phyloP scores from a whole-genome alignment of 2,113 vertebrate genomes.

The Paradisaea rubra region DNA sequence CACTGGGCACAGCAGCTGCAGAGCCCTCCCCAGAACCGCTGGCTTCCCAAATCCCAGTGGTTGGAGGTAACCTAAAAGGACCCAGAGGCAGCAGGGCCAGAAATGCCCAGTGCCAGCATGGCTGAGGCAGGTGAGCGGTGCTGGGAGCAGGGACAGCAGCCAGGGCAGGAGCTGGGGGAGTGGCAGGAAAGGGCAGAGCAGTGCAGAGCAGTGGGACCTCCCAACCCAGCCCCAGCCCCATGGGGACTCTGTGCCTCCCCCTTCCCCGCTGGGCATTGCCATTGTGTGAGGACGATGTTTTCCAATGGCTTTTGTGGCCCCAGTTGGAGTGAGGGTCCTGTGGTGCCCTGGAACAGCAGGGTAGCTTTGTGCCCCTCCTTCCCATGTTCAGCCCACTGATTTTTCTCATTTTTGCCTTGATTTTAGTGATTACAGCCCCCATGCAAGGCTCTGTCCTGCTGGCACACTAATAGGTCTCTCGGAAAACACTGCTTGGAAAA shows the following conservation, averaged over 20 bases:
- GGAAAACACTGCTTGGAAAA: not conserved
- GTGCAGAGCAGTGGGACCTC: not conserved
- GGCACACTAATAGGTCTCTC: not conserved
- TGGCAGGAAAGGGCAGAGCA: not conserved
- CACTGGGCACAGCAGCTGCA: not conserved
- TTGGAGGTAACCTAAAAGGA: not conserved
- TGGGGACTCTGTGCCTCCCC: not conserved
- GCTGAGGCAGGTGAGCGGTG: accelerated
- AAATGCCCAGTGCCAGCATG: accelerated
- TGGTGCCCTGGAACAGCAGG: not conserved
- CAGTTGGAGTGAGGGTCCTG: not conserved
- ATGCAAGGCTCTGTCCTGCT: not conserved
- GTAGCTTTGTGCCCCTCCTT: not conserved
- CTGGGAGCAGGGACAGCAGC: not conserved
- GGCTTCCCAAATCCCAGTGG: not conserved
- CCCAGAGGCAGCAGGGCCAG: not conserved
- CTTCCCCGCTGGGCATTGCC: not conserved
- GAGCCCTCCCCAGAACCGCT: not conserved
- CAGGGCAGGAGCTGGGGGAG: not conserved
- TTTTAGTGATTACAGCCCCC: not conserved
- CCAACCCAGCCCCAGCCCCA: not conserved
- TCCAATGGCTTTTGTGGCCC: not conserved
- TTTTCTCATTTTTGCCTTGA: not conserved
- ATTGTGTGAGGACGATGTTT: accelerated
- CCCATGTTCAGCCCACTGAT: not conserved